A percentile compares a stretch with the other conserved stretches of the same genome.
Conservation (phyloP, 2,888 invertebrate species). For the Andrena camellia region DNA sequence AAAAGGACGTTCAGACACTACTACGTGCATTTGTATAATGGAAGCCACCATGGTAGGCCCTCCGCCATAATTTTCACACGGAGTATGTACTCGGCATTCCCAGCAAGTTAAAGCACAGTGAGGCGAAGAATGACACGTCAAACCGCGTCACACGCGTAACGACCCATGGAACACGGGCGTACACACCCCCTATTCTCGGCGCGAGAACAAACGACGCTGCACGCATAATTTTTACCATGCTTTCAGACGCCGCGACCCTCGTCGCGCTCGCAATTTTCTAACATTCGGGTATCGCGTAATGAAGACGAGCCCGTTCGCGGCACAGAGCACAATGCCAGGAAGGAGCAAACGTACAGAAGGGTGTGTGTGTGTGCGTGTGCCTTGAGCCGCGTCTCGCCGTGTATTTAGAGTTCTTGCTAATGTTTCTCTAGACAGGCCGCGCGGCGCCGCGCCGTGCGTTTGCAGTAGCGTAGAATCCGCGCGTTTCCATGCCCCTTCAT, state of each 20-base stretch:
- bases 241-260: constrained; percentile 40
- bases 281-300: constrained; percentile 67
- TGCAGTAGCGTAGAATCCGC: constrained; percentile 48
- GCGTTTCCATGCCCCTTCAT: neutral
- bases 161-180: constrained; percentile 44
- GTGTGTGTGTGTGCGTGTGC: constrained; percentile 18
- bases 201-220: constrained; percentile 51
- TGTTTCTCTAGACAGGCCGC: constrained; percentile 42
- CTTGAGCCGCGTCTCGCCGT: constrained; percentile 23
- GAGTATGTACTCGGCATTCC: neutral
- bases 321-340: constrained; percentile 54
- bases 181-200: constrained; percentile 43
- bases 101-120: constrained; percentile 10
- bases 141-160: constrained; percentile 53
- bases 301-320: constrained; percentile 62
- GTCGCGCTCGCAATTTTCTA: constrained; percentile 64
- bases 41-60: constrained; percentile 18
- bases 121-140: constrained; percentile 34
- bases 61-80: constrained; percentile 30
- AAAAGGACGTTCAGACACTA: constrained; percentile 5
- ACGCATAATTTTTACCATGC: constrained; percentile 62
- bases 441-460: neutral
- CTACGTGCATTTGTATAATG: constrained; percentile 44
- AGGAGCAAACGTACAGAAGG: constrained; percentile 56
- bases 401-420: constrained; percentile 65